Percentiles rank a stretch among this genome's conserved stretches.
Evolutionary conservation across 2,113 vertebrate species (phyloP).

Genomic region (Apodemus sylvaticus): DNA sequence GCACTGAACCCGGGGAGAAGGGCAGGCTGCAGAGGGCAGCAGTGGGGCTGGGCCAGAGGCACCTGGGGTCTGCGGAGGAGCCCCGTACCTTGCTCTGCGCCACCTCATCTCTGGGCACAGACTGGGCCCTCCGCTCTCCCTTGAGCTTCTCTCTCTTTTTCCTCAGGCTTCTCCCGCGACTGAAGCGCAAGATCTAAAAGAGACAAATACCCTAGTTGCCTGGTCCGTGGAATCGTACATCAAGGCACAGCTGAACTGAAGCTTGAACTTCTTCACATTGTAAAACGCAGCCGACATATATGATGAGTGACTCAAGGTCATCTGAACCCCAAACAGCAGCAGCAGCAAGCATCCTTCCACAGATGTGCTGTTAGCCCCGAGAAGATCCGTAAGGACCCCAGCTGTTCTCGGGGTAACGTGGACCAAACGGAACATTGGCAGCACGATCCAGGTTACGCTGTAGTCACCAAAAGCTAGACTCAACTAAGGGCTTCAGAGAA

Average conservation of each 20-base stretch:
- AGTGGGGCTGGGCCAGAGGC: neutral
- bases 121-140: constrained; percentile 95
- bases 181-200: constrained; percentile 92
- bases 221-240: neutral
- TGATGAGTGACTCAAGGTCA: neutral
- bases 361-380: neutral
- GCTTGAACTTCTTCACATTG: neutral
- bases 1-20: neutral
- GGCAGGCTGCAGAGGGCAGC: neutral
- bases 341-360: constrained; percentile 1
- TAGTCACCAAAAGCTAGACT: neutral
- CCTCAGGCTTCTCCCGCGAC: constrained; percentile 94
- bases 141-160: constrained; percentile 96
- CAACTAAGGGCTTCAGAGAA: neutral
- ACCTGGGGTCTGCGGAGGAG: neutral
- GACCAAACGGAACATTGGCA: neutral
- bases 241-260: neutral
- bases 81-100: constrained; percentile 89
- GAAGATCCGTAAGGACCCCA: neutral
- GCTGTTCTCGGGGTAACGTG: neutral
- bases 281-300: neutral
- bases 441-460: neutral
- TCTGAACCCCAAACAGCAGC: constrained; percentile 2
- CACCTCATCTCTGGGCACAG: constrained; percentile 95
- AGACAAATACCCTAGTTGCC: constrained; percentile 66